Base-by-base conservation (phyloP, 2,797 vertebrate genomes). In the Fistularia commersonii region DNA sequence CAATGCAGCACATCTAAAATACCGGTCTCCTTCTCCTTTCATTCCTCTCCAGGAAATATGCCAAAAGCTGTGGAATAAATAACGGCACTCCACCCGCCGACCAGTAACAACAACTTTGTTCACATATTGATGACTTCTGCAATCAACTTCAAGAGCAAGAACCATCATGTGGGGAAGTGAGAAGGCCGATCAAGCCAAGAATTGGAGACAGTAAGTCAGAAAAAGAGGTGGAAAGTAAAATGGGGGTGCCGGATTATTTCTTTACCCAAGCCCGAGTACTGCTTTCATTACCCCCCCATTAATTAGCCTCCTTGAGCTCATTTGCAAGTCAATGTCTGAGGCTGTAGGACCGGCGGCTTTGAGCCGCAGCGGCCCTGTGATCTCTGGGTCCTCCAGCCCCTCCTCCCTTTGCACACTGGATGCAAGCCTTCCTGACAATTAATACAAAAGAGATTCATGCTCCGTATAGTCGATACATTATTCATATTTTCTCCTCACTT, bases 261-360 rank as follows among this genome's bases (percentile, higher is more conserved):
- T 90, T 90, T 89, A 84, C 66, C 74, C 31, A 80, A 93, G 88
- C 92, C 91, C 73, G 90, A 89, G 92, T 92, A 89, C 87, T 84
- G 88, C 90, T 94, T 96, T 96, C 94, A 96, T 97, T 97, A 96
- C 87, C 89, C 92, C 72, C 70, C 90, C 88, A 93, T 94, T 96
- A 97, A 97, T 98, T 98, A 96, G 93, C 92, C 93, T 93, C 88
- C 93, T 95, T 93, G 90, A 93, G 93, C 94, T 96, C 93, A 97
- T 98, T 96, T 97, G 94, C 94, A 95, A 96, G 94, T 96, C 90
- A 90, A 93, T 93, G 91, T 84, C 90, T 90, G 91, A 93, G 94
- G 92, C 92, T 95, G 90, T 90, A 93, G 93, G 94, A 94, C 92
- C 88, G 90, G 87, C 82, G 89, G 93, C 93, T 97, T 94, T 95